Percentiles rank a stretch among this genome's conserved stretches.
Evolutionary conservation across 2,888 invertebrate genomes (phyloP).

Genomic region (Malthinus seriepunctatus): DNA sequence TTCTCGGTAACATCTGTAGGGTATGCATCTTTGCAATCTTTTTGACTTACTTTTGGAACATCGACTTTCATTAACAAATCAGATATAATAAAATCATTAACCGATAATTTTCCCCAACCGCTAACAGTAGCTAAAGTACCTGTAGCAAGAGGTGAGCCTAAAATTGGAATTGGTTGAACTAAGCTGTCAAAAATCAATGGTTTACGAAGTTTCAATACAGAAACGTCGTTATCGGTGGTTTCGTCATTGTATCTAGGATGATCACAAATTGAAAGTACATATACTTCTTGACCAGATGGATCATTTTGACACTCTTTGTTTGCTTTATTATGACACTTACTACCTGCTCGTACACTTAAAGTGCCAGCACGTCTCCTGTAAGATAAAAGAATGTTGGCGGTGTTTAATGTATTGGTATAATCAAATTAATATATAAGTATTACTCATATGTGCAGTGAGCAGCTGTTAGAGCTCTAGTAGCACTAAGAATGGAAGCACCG

Average conservation of each 20-base stretch:
- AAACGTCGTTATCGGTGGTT: constrained; percentile 4
- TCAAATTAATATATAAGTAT: too few relatives aligned
- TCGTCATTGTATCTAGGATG: background rate
- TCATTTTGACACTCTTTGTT: too few relatives aligned
- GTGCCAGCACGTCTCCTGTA: background rate
- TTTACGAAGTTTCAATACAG: background rate
- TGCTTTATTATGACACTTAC: background rate
- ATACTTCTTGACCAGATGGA: background rate
- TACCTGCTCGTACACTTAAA: constrained; percentile 5
- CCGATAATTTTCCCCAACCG: constrained; percentile 7
- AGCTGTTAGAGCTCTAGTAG: constrained; percentile 37
- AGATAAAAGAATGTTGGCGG: background rate
- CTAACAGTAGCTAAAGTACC: background rate
- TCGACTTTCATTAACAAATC: background rate
- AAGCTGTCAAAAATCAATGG: background rate
- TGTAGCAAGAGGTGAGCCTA: background rate
- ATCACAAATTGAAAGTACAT: background rate
- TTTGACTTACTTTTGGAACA: background rate
- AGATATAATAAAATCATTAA: background rate
- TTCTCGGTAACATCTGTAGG: constrained; percentile 30
- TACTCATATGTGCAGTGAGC: constrained; percentile 41
- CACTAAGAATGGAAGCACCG: constrained; percentile 39
- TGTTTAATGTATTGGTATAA: background rate
- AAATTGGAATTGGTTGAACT: background rate
- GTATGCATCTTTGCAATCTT: constrained; percentile 1